Evolutionary conservation across 2,888 invertebrate genomes (phyloP).

Genomic region (Oasisia sp.): DNA sequence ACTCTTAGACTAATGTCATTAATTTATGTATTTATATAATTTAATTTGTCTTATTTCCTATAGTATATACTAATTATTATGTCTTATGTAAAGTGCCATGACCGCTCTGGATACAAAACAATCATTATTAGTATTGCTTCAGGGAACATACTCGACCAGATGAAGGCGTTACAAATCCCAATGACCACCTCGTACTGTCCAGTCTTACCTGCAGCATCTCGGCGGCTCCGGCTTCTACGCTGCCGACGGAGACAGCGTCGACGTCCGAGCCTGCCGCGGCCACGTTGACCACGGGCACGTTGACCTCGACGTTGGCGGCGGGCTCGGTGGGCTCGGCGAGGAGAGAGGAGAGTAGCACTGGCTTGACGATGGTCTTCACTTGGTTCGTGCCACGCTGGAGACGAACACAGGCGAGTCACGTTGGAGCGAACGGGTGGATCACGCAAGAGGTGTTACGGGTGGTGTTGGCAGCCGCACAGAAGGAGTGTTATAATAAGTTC

Average conservation of each 20-base stretch:
- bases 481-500: too few species aligned
- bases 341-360: conserved; percentile 49
- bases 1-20: too few species aligned
- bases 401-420: background rate
- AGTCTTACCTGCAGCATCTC: conserved; percentile 38
- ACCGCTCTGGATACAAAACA: too few species aligned
- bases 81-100: too few species aligned
- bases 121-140: too few species aligned
- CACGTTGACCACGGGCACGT: conserved; percentile 29
- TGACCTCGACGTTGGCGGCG: conserved; percentile 21
- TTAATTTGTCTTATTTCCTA: too few species aligned
- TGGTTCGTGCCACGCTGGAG: conserved; percentile 45
- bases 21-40: too few species aligned
- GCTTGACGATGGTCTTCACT: conserved; percentile 49
- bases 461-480: too few species aligned
- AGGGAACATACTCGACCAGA: too few species aligned
- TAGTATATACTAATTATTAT: too few species aligned
- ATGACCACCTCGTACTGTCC: background rate
- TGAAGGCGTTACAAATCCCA: too few species aligned
- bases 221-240: conserved; percentile 36
- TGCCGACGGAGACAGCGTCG: background rate
- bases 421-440: background rate
- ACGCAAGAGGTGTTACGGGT: too few species aligned
- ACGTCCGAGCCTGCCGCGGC: background rate
- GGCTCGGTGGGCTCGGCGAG: conserved; percentile 36